phyloP scores from a whole-genome alignment of 2,113 vertebrate genomes.

The Pterocles gutturalis region DNA sequence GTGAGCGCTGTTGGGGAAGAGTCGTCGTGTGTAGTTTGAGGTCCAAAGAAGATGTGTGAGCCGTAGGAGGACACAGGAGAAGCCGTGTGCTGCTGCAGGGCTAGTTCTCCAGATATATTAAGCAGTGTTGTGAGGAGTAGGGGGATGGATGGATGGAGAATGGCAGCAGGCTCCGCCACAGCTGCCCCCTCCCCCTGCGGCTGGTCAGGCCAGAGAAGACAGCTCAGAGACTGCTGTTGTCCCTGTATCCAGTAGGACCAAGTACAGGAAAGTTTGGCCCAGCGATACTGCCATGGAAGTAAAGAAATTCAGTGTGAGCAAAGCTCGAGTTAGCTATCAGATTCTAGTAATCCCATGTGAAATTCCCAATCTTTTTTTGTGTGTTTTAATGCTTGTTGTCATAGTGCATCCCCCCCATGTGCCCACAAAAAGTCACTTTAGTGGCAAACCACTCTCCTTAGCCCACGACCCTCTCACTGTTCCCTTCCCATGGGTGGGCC shows the following conservation, averaged over 20 bases:
- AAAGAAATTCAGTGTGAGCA: neutral
- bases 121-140: neutral
- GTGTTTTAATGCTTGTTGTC: neutral
- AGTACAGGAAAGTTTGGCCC: neutral
- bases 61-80: neutral
- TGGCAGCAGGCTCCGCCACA: neutral
- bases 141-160: neutral
- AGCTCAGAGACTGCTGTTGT: neutral
- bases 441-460: neutral
- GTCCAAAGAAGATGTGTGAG: neutral
- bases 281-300: neutral
- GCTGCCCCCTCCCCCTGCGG: neutral
- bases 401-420: accelerated
- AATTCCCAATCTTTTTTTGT: neutral
- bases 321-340: accelerated
- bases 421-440: neutral
- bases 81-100: neutral
- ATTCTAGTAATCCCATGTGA: neutral
- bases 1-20: accelerated
- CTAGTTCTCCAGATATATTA: neutral
- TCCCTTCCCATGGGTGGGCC: neutral
- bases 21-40: accelerated
- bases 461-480: neutral
- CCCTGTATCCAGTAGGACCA: neutral
- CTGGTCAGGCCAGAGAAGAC: neutral